Evolutionary conservation across 1,140 invertebrate genomes (phyloP).

Genomic region (Lycorma delicatula): DNA sequence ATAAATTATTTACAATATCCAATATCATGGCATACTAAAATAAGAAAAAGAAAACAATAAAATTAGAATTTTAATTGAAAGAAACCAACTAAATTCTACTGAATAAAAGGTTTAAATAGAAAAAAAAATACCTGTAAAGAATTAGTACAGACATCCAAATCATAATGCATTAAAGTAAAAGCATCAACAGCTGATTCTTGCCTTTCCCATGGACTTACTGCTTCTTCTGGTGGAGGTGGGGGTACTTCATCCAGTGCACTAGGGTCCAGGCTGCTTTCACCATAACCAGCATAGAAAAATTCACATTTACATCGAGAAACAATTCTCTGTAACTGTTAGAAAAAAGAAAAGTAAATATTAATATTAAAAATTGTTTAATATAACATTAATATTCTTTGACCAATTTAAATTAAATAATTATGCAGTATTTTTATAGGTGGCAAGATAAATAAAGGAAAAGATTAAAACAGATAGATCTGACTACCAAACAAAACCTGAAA

Average conservation of each 20-base stretch:
- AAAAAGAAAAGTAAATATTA: neutral
- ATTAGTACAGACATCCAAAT: constrained; percentile 95
- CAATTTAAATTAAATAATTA: too few relatives aligned
- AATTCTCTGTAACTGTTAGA: constrained; percentile 29
- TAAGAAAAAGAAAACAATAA: neutral
- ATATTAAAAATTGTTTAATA: too few relatives aligned
- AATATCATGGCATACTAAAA: constrained; percentile 90
- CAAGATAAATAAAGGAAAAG: too few relatives aligned
- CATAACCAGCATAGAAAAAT: constrained; percentile 94
- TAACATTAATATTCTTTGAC: too few relatives aligned
- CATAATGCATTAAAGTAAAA: constrained; percentile 97
- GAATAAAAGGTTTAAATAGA: neutral
- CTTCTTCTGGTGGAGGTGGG: constrained; percentile 54
- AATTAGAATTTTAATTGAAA: constrained; percentile 8
- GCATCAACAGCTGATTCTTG: constrained; percentile 86
- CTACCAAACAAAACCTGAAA: too few relatives aligned
- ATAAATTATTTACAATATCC: constrained; percentile 93
- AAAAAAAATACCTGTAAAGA: constrained; percentile 60
- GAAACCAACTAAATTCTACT: neutral
- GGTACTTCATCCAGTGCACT: constrained; percentile 54
- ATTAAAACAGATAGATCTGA: too few relatives aligned
- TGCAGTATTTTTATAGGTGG: too few relatives aligned
- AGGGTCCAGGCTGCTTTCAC: constrained; percentile 67
- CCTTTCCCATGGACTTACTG: constrained; percentile 54
- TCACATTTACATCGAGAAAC: constrained; percentile 90